Percentiles rank a stretch among this genome's conserved stretches.
Conservation (phyloP, 1,140 invertebrate genomes). For the Trinorchestia longiramus region DNA sequence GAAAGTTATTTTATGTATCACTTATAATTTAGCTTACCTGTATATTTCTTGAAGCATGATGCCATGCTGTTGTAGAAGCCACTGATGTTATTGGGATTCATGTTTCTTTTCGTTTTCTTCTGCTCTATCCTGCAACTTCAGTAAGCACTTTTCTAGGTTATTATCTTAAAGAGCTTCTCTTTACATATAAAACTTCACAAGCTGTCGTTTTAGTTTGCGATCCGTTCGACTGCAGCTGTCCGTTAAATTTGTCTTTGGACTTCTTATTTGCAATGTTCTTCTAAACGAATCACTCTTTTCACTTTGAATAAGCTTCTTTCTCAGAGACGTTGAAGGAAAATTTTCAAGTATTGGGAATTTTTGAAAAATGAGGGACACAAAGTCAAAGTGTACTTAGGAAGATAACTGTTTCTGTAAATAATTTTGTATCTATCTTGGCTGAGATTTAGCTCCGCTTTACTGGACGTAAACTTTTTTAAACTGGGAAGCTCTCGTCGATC, state of each 20-base stretch:
- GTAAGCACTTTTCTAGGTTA: not conserved
- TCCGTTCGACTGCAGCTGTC: not conserved
- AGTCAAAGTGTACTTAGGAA: not conserved
- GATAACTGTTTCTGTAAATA: not conserved
- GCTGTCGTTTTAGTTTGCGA: not conserved
- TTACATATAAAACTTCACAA: not conserved
- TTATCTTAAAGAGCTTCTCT: not conserved
- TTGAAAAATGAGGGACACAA: not conserved
- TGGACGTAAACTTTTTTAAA: not conserved
- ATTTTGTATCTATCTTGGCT: not conserved
- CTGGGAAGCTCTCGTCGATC: not conserved
- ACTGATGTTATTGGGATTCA: constrained; percentile 63
- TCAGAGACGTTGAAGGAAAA: not conserved
- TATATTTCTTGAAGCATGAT: constrained; percentile 65
- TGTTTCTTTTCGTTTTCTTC: not conserved
- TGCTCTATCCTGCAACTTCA: not conserved
- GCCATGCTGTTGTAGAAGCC: constrained; percentile 66
- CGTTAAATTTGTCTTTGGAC: not conserved
- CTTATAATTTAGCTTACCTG: constrained; percentile 54
- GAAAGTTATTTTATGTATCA: too few relatives aligned
- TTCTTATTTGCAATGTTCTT: not conserved
- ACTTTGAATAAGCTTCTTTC: not conserved
- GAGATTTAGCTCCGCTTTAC: not conserved
- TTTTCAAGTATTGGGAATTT: not conserved
- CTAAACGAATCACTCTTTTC: not conserved